A percentile compares a stretch with the other conserved stretches of the same genome.
Conservation (phyloP, 2,113 vertebrate genomes). For the Python bivittatus region DNA sequence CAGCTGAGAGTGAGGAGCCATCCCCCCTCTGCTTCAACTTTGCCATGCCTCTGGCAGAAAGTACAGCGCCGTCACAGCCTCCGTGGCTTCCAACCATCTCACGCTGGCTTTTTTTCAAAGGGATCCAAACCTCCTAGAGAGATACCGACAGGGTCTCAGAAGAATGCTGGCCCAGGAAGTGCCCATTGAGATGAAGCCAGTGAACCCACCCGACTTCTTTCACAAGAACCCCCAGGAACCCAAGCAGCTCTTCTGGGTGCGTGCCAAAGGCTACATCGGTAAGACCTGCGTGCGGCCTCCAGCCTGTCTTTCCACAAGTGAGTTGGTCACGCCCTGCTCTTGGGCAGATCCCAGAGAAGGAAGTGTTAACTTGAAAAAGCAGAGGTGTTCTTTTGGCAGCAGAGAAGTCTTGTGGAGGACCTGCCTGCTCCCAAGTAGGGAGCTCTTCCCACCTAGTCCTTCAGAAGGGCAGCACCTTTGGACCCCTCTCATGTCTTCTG, state of each 20-base stretch:
- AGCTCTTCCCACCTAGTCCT: neutral
- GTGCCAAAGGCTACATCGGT: constrained; percentile 90
- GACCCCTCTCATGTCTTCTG: neutral
- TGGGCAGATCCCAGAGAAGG: neutral
- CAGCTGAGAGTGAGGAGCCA: neutral
- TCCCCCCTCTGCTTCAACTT: neutral
- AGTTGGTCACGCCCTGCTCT: neutral
- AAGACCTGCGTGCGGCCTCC: constrained; percentile 9
- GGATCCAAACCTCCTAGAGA: constrained; percentile 80
- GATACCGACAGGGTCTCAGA: constrained; percentile 77
- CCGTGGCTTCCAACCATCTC: neutral
- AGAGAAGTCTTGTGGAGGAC: neutral
- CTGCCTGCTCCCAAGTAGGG: too few relatives aligned
- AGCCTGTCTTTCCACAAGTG: accelerated
- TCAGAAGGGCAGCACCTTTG: neutral
- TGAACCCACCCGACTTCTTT: constrained; percentile 77
- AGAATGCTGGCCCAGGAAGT: constrained; percentile 86
- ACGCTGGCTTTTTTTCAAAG: constrained; percentile 58
- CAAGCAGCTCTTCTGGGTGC: constrained; percentile 90
- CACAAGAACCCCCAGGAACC: constrained; percentile 70
- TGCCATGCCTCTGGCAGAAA: neutral
- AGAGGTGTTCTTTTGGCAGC: neutral
- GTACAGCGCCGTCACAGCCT: neutral
- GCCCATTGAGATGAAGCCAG: constrained; percentile 87
- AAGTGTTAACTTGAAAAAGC: neutral